Evolutionary conservation across 2,888 invertebrate genomes (phyloP).

Genomic region (Sylvicola fuscatus): DNA sequence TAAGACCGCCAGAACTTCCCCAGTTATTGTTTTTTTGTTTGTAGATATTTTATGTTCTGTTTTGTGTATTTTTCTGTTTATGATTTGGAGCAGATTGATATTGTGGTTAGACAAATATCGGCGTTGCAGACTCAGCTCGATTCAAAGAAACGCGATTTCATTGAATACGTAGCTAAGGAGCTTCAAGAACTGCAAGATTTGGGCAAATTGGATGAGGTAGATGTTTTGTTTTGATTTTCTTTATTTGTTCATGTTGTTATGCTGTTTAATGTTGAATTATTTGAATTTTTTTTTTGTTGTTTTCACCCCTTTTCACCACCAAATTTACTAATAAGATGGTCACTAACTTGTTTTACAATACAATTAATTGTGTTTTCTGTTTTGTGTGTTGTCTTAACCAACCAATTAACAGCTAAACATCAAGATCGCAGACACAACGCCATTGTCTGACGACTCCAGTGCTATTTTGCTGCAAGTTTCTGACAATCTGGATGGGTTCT

Average conservation of each 20-base stretch:
- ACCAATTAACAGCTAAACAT: constrained; percentile 25
- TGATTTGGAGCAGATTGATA: constrained; percentile 36
- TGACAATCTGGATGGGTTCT: constrained; percentile 41
- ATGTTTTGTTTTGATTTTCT: constrained; percentile 12
- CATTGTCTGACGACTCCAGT: constrained; percentile 34
- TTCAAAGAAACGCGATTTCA: constrained; percentile 30
- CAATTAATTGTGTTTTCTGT: constrained; percentile 10
- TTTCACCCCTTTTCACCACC: not conserved
- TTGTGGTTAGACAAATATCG: constrained; percentile 38
- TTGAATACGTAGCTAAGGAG: constrained; percentile 29
- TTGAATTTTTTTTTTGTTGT: constrained; percentile 3
- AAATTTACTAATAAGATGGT: constrained; percentile 1
- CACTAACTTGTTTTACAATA: not conserved
- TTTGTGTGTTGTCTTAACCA: constrained; percentile 13
- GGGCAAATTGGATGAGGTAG: constrained; percentile 31
- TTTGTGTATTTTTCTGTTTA: constrained; percentile 18
- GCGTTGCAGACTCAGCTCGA: constrained; percentile 32
- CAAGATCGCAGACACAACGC: constrained; percentile 29
- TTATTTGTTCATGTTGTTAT: constrained; percentile 5
- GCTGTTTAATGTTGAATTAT: constrained; percentile 2
- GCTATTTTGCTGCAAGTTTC: constrained; percentile 41
- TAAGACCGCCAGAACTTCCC: too few species aligned
- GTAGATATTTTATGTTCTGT: constrained; percentile 17
- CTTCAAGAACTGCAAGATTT: constrained; percentile 30
- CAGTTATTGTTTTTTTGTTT: constrained; percentile 12